Percentiles rank a stretch among this genome's conserved stretches.
These are phyloP conservation scores for Strix uralensis DNA, from an alignment of 2,113 vertebrate genomes.

Conservation along the genomic window DNA sequence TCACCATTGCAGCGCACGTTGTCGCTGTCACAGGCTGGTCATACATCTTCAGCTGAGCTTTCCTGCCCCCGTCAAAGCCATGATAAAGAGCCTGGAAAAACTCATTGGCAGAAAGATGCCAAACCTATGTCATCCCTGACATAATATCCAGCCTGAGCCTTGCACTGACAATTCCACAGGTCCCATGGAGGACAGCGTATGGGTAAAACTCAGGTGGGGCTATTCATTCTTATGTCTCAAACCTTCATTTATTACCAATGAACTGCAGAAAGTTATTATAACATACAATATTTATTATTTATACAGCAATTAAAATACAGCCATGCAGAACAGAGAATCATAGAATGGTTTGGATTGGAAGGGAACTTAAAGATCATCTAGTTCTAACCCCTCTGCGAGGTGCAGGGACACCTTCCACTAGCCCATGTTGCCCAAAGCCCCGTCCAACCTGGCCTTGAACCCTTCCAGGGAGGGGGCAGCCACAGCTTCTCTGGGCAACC, in stretches of 20 bases:
- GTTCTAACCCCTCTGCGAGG: no score
- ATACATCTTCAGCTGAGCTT: background rate
- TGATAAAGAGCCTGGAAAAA: background rate
- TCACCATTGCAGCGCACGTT: fast-evolving
- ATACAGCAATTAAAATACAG: background rate
- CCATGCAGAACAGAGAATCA: background rate
- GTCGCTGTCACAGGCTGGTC: background rate
- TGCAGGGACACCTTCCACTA: no score
- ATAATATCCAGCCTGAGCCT: background rate
- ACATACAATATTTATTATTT: background rate
- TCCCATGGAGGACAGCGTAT: no score
- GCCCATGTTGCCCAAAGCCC: no score
- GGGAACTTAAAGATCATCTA: no score
- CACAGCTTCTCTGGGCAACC: no score
- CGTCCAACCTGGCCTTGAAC: no score
- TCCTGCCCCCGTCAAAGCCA: background rate
- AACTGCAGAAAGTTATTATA: background rate
- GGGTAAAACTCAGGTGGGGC: background rate
- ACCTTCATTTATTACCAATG: background rate
- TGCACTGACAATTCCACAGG: background rate
- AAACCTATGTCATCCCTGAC: background rate
- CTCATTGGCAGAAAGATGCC: background rate
- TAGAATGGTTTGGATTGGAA: no score
- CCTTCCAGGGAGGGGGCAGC: no score
- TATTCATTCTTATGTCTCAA: background rate